Evolutionary conservation across 2,113 vertebrate genomes (phyloP).

Genomic region (Nesogale talazaci): DNA sequence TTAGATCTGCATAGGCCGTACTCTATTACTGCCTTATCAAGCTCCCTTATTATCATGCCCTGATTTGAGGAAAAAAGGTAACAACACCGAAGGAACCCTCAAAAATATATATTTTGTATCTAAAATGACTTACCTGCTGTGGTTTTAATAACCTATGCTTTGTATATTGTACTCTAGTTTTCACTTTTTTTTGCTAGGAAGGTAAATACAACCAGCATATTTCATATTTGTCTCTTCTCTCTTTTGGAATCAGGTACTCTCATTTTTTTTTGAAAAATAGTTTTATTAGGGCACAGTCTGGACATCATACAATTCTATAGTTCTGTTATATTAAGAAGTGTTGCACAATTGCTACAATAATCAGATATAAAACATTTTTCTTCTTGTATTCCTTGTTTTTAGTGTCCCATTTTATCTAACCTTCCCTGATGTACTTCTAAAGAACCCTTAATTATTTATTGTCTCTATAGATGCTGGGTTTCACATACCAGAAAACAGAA

Average conservation of each 20-base stretch:
- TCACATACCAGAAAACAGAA: too few species aligned
- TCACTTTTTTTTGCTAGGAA: constrained; percentile 60
- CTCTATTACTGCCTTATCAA: constrained; percentile 52
- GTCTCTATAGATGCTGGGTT: too few species aligned
- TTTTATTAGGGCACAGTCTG: too few species aligned
- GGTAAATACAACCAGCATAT: constrained; percentile 40
- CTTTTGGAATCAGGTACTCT: constrained; percentile 24
- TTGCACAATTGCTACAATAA: too few species aligned
- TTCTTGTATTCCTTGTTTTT: too few species aligned
- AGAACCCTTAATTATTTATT: too few species aligned
- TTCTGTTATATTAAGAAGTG: too few species aligned
- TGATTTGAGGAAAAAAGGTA: constrained; percentile 12
- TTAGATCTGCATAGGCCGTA: constrained; percentile 30
- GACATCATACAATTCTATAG: too few species aligned
- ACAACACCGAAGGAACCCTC: constrained; percentile 23
- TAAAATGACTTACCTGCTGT: constrained; percentile 46
- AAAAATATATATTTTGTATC: constrained; percentile 62
- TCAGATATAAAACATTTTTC: too few species aligned
- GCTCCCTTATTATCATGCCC: constrained; percentile 71
- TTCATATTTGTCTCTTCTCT: constrained; percentile 36
- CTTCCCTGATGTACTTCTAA: too few species aligned
- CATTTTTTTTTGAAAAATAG: too few species aligned
- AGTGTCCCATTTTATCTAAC: too few species aligned
- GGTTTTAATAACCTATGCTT: constrained; percentile 38
- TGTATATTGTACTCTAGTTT: constrained; percentile 32